Base-by-base conservation (phyloP, 2,888 invertebrate species). In the Lasius fuliginosus region DNA sequence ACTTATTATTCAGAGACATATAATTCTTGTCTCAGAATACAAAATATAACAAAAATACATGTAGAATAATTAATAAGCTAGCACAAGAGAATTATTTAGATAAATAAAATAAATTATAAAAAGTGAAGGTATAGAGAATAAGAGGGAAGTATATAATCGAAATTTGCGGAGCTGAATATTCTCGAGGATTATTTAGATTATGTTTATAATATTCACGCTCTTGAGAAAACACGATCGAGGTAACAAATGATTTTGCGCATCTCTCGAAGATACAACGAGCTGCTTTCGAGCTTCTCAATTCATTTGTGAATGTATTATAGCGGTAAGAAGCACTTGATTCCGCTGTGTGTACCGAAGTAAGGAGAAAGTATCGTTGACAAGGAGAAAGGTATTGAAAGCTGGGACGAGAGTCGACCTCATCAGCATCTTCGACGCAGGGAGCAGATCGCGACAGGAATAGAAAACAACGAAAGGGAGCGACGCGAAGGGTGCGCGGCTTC, bases 271-370 rank as follows among this genome's bases (percentile, higher is more conserved):
- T 71, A 18, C 42, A 42, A 11, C 36, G 36, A 8, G 27, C 23
- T 73, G 40, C 82, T 75, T 83, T 83, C 83, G 83, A 83, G 79
- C 68, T 85, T 65, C 71, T 65, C 86, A 82, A 88, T 86, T 86
- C 84, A 69, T 86, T 87, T 75, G 88, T 79, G 69, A 84, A 86
- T 68, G 85, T 81, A 89, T 89, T 82, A 83, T 49, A 65, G 18
- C 33, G 53, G 62, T 60, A 65, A 71, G 42, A 81, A 67, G 74
- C 76, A 60, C 83, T 86, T 79, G 79, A 79, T 79, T 81, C 60
- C 33, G 60, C 23, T 79, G 58, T 79, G 77, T 68, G 40, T 79
- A 79, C 69, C 71, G 56, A 58, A 71, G 77, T 67, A 77, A n/a
- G n/a, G n/a, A n/a, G n/a, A n/a, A n/a, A n/a, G n/a, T n/a, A n/a